A percentile compares a stretch with the other conserved stretches of the same genome.
phyloP scores from a whole-genome alignment of 2,113 vertebrate genomes.

The Climacteris rufus region DNA sequence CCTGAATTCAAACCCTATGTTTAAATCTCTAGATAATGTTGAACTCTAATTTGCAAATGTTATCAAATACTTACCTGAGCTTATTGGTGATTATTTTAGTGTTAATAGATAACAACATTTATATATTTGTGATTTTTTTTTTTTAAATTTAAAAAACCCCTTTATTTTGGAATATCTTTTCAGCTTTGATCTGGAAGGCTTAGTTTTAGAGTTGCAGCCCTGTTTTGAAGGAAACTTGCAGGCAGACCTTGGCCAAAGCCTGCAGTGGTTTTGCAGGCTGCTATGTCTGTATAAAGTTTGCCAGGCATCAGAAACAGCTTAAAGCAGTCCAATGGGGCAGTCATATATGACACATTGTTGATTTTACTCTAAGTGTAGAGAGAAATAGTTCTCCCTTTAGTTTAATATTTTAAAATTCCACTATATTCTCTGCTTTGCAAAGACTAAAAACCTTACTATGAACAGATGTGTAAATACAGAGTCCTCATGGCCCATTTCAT shows the following conservation, averaged over 20 bases:
- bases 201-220: background rate
- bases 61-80: background rate
- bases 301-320: background rate
- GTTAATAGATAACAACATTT: background rate
- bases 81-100: background rate
- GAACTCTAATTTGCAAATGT: background rate
- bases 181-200: background rate
- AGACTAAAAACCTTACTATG: background rate
- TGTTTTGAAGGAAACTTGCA: background rate
- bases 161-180: background rate
- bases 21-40: background rate
- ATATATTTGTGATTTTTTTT: background rate
- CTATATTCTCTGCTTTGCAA: background rate
- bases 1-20: background rate
- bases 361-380: background rate
- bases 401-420: background rate
- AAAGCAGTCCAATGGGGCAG: background rate
- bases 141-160: too few relatives aligned
- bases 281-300: background rate
- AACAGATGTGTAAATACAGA: background rate
- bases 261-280: background rate
- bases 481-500: background rate
- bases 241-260: background rate
- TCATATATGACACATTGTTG: background rate
- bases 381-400: background rate